Evolutionary conservation across 2,797 vertebrate species (phyloP).

Genomic region (Semaprochilodus insignis): DNA sequence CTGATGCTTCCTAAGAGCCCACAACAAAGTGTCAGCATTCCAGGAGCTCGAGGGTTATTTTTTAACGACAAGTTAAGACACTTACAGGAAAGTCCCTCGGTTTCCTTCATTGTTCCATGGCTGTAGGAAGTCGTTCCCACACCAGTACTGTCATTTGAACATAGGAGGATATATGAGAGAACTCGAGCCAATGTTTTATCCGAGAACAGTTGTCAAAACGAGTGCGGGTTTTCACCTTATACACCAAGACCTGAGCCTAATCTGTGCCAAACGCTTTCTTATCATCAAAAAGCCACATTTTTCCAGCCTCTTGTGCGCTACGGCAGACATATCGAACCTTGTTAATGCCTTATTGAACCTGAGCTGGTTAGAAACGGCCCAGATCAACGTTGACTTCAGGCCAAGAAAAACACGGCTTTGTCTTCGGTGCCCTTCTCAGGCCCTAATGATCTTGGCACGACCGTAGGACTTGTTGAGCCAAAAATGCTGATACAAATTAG

Average conservation of each 20-base stretch:
- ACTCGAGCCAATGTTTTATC: slow-evolving; percentile 31
- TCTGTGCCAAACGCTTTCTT: slow-evolving; percentile 61
- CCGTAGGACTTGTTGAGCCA: slow-evolving; percentile 24
- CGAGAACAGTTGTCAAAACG: slow-evolving; percentile 43
- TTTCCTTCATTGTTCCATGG: slow-evolving; percentile 1
- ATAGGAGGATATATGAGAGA: not conserved
- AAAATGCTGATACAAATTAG: slow-evolving; percentile 42
- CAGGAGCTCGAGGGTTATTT: too few species aligned
- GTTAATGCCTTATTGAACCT: slow-evolving; percentile 57
- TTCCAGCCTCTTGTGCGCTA: slow-evolving; percentile 38
- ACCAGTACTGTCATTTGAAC: not conserved
- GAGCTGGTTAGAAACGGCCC: slow-evolving; percentile 33
- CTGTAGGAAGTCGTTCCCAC: not conserved
- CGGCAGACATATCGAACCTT: slow-evolving; percentile 40
- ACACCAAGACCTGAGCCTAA: slow-evolving; percentile 47
- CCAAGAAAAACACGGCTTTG: slow-evolving; percentile 61
- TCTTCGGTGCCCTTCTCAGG: slow-evolving; percentile 53
- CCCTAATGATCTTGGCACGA: slow-evolving; percentile 54
- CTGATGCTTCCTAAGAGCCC: too few species aligned
- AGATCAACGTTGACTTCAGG: slow-evolving; percentile 29
- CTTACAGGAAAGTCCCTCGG: not conserved
- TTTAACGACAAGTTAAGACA: too few species aligned
- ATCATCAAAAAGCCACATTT: slow-evolving; percentile 71
- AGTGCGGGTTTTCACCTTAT: slow-evolving; percentile 47
- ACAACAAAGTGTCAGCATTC: too few species aligned